Base-by-base conservation (phyloP, 1,140 invertebrate species). In the Bombus difficillimus region DNA sequence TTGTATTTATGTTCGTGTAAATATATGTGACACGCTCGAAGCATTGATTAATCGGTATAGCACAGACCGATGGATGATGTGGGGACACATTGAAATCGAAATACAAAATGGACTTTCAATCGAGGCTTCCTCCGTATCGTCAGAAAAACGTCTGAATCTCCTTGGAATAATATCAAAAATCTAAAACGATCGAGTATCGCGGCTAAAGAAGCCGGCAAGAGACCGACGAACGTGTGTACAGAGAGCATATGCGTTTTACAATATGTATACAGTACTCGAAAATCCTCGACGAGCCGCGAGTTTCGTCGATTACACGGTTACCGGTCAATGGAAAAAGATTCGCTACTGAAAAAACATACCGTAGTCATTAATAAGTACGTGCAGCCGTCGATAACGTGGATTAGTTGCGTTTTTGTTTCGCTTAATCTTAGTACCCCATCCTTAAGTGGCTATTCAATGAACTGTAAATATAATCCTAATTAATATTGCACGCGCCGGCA, bases 401-500 rank as follows among this genome's bases (percentile, higher is more conserved):
- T 32, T 76, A 78, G 13, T 86, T 22, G 72, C 71, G 37, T 57
- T 66, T 53, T 43, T 41, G 6, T n/a, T n/a, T 89, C 85, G 72
- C 85, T 91, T 90, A 91, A 88, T 81, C 86, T 93, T 91, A 91
- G 92, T 92, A 93, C 89, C 88, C 91, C 88, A 83, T 91, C 81
- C 78, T 86, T 85, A 88, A 80, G 28, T 84, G 64, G 66, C 81
- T 84, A 85, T 88, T 86, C 76, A 85, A 80, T 81, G 81, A 84
- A 71, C 76, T 73, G 81, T 87, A 79, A 53, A 82, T 32, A 25
- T 68, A 84, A 85, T 62, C 79, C 92, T 95, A 95, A 88, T 89
- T 93, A 92, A 94, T 95, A 95, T 95, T 95, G 94, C 94, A 95
- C 94, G 89, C 91, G 89, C 94, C 94, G 94, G 94, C 94, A 93